Base-by-base conservation (phyloP, 1,140 invertebrate species). In the Nasonia longicornis region DNA sequence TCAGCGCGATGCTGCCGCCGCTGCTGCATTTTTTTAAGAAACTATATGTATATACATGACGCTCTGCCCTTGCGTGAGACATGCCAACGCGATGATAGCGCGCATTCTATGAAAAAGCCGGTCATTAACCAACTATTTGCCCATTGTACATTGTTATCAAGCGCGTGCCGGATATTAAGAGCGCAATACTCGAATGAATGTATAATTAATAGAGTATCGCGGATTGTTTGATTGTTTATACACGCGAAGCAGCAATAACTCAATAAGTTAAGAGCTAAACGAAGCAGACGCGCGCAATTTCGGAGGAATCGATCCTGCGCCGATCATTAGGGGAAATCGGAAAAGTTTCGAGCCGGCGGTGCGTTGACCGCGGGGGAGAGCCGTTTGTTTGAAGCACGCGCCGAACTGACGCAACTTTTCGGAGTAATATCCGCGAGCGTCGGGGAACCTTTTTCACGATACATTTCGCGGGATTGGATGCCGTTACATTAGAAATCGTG, bases 71-170 rank as follows among this genome's bases (percentile, higher is more conserved):
- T 31, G 72, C 72, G 72, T 74, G 72, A 45, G 26, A 29, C 72
- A 74, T 35, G 72, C 72, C 12, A 74, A 26, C 29, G 11, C 12
- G 20, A 74, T 31, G 22, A 14, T 72, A 48, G n/a, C 35, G 22
- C 72, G 7, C 26, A 31, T 63, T 48, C 71, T 29, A 48, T 35
- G 22, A n/a, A 58, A n/a, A n/a, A n/a, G 52, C 6, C 52, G 0
- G 52, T 58, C 48, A 72, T 74, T 20, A 74, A 58, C 29, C 26
- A 74, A 58, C 48, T 48, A 72, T 72, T 72, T 45, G 22, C 16
- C 69, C 35, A 20, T 35, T 72, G 16, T 72, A 48, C 20, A 72
- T 72, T 72, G 38, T 72, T 72, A 45, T 38, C 12, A 72, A 35
- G 48, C 16, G 48, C 16, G 52, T 58, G 1, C 20, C 52, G 52